These are phyloP conservation scores for Etheostoma perlongum DNA, from an alignment of 2,797 vertebrate species.

Conservation along the genomic window DNA sequence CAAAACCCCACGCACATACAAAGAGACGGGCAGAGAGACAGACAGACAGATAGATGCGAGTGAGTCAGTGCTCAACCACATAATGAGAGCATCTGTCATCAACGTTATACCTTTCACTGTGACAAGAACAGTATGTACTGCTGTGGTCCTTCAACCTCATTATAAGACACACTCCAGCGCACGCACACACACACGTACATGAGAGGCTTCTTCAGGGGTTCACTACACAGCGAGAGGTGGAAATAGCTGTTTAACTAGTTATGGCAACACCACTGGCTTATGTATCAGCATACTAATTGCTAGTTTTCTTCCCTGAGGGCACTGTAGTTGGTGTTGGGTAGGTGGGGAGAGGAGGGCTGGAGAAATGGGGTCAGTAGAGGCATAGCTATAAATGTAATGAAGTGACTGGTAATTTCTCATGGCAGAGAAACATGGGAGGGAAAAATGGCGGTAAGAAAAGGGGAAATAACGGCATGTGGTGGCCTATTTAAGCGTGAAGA, in stretches of 20 bases:
- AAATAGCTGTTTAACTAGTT: conserved; percentile 75
- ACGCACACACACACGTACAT: conserved; percentile 26
- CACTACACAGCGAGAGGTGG: conserved; percentile 50
- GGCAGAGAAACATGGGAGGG: conserved; percentile 37
- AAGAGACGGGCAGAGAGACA: conserved; percentile 50
- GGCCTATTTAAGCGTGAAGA: conserved; percentile 47
- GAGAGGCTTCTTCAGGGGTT: conserved; percentile 46
- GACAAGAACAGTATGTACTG: conserved; percentile 75
- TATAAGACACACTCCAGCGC: conserved; percentile 49
- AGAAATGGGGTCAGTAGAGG: conserved; percentile 64
- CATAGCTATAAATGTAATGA: conserved; percentile 63
- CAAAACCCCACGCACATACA: conserved; percentile 66
- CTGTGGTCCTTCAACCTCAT: conserved; percentile 67
- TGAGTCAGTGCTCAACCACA: conserved; percentile 76
- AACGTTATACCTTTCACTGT: conserved; percentile 70
- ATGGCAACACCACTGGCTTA: conserved; percentile 69
- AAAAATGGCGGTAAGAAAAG: conserved; percentile 24
- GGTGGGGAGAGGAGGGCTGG: conserved; percentile 32
- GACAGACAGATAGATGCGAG: conserved; percentile 50
- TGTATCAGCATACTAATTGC: conserved; percentile 79
- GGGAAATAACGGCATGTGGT: conserved; percentile 26
- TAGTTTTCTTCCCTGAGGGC: conserved; percentile 57
- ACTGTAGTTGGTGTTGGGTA: conserved; percentile 44
- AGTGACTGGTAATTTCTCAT: conserved; percentile 51
- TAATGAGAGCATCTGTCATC: conserved; percentile 75